Evolutionary conservation across 2,888 invertebrate genomes (phyloP), one percentile per base, ranked within the genome.

Genomic region (Zygothrica quintamaculata): DNA sequence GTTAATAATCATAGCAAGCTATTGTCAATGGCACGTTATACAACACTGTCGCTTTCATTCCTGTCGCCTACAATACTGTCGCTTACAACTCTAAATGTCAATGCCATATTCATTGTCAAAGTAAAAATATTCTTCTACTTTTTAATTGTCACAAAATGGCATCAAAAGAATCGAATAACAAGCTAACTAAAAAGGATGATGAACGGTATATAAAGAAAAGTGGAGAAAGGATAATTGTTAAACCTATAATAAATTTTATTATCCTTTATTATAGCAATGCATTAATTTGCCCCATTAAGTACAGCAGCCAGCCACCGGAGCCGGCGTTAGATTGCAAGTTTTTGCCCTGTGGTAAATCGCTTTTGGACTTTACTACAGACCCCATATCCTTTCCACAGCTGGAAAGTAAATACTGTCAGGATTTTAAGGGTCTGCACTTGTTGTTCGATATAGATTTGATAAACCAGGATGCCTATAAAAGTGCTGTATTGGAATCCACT

Each of bases 361-460:
- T 77, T 1, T 13, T 52, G 9, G 85, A 74, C 7, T 66, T 34
- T 9, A 61, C 65, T 0, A 8, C 7, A 18, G 52, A 66, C 1
- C 82, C 85, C 0, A 13, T 60, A 1, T 48, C 61, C 0, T 53
- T 56, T 46, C 55, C 64, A 0, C 13, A 43, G 0, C 1, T 43
- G 13, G 85, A 84, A 15, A 26, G 44, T 0, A 15, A 57, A 0
- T 59, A 43, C 3, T 3, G 1, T 1, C 42, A 59, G 6, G 12
- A 42, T 0, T 33, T 84, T 5, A 64, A 57, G 15, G 81, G 85
- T 1, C 64, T 78, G 0, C 70, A 81, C 0, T 1, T 42, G 33
- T 46, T 81, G 0, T 64, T 84, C 1, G 56, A 81, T 2, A 4
- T 84, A 5, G 66, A 78, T 58, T 36, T 84, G 31, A 39, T 77